A percentile compares a stretch with the other conserved stretches of the same genome.
These are phyloP conservation scores for Ctenopoma kingsleyae DNA, from an alignment of 2,797 vertebrate genomes.

Conservation along the genomic window DNA sequence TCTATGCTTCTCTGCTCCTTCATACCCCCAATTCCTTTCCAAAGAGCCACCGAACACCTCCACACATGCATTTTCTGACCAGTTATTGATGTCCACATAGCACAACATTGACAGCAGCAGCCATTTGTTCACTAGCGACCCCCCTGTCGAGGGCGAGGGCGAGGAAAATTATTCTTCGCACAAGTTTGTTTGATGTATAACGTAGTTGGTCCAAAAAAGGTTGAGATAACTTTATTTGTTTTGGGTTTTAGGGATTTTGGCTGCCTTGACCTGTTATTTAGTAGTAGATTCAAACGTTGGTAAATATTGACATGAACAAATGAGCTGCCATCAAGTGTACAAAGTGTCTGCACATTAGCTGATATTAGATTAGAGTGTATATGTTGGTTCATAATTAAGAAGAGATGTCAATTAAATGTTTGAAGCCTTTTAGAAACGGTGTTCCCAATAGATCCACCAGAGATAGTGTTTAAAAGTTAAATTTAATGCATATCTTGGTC, in stretches of 20 bases:
- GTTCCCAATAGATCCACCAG: background rate
- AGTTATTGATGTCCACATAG: slow-evolving; percentile 3
- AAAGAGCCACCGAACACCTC: background rate
- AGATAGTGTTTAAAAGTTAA: background rate
- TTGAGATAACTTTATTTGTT: background rate
- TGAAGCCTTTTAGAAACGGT: background rate
- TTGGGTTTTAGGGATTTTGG: background rate
- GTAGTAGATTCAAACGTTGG: background rate
- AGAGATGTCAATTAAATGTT: background rate
- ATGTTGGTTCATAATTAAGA: background rate
- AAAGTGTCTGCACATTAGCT: background rate
- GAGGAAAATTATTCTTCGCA: background rate
- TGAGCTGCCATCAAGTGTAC: background rate
- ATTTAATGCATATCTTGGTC: background rate
- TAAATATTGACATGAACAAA: background rate
- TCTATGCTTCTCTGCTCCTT: too few species aligned
- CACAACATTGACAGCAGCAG: background rate
- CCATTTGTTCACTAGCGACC: background rate
- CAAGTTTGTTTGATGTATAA: background rate
- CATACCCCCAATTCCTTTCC: background rate
- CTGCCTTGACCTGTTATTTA: background rate
- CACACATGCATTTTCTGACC: background rate
- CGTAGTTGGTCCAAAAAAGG: background rate
- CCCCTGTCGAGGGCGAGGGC: background rate
- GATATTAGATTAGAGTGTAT: background rate